These are phyloP conservation scores for Strix uralensis DNA, from an alignment of 2,113 vertebrate species.

Conservation along the genomic window DNA sequence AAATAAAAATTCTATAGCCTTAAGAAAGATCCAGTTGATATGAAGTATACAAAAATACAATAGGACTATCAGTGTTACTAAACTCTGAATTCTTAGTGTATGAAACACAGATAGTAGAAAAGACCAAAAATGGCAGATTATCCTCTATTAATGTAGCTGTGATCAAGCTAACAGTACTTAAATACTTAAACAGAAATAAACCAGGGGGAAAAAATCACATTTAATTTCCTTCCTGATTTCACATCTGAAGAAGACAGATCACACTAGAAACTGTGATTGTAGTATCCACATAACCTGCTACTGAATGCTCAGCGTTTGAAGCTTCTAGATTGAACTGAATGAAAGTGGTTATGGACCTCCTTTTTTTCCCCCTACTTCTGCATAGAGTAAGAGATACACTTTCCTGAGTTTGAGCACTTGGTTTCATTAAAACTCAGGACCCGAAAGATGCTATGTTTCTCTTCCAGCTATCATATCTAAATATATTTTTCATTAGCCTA, in stretches of 20 bases:
- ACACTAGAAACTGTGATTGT: background rate
- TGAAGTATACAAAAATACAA: background rate
- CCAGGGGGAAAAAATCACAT: background rate
- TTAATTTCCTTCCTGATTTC: background rate
- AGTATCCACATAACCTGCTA: background rate
- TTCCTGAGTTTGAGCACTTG: background rate
- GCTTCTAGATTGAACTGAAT: background rate
- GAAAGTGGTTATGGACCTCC: background rate
- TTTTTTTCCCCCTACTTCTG: rapidly evolving
- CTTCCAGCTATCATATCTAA: background rate
- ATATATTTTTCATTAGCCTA: background rate
- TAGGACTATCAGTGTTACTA: background rate
- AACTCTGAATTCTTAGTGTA: background rate
- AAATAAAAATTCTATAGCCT: background rate
- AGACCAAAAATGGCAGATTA: background rate
- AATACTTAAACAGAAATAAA: background rate
- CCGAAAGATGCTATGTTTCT: background rate
- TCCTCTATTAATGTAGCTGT: background rate
- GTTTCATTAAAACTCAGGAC: background rate
- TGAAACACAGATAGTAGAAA: background rate
- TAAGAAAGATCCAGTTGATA: background rate
- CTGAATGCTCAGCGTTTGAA: background rate
- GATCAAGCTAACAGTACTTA: background rate
- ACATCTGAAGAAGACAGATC: background rate
- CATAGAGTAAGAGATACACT: background rate